A percentile compares a stretch with the other conserved stretches of the same genome.
These are phyloP conservation scores for Hycleus phaleratus DNA, from an alignment of 1,140 invertebrate species.

Conservation along the genomic window DNA sequence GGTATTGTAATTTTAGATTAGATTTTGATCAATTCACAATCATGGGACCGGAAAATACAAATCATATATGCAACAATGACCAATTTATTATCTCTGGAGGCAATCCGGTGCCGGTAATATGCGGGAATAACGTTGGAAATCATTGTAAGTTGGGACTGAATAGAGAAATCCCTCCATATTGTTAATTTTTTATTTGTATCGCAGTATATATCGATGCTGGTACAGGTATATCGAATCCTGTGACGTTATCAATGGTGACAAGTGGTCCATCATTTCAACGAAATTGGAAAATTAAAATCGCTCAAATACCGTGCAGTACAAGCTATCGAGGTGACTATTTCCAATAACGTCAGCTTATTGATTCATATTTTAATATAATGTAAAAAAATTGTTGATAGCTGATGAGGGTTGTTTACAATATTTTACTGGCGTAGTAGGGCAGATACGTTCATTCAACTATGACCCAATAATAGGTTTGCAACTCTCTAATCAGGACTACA, in stretches of 20 bases:
- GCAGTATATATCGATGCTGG: slow-evolving; percentile 79
- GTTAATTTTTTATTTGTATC: too few species aligned
- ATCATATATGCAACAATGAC: slow-evolving; percentile 74
- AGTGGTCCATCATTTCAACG: slow-evolving; percentile 64
- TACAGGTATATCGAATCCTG: slow-evolving; percentile 60
- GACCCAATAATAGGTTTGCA: slow-evolving; percentile 67
- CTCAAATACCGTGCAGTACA: slow-evolving; percentile 70
- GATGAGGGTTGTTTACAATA: slow-evolving; percentile 80
- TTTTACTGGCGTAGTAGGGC: slow-evolving; percentile 69
- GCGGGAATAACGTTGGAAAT: slow-evolving; percentile 72
- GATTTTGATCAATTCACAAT: slow-evolving; percentile 72
- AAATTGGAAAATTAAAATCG: slow-evolving; percentile 71
- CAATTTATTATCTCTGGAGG: slow-evolving; percentile 79
- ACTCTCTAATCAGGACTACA: slow-evolving; percentile 82
- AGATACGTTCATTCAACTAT: slow-evolving; percentile 76
- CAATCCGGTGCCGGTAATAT: slow-evolving; percentile 70
- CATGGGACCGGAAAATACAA: slow-evolving; percentile 60
- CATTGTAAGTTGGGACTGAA: slow-evolving; percentile 58
- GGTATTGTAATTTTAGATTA: slow-evolving; percentile 47
- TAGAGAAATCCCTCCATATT: too few species aligned
- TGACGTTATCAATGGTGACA: slow-evolving; percentile 71
- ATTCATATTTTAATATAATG: neutral
- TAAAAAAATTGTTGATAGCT: slow-evolving; percentile 41
- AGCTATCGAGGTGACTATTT: slow-evolving; percentile 52
- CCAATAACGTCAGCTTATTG: neutral